phyloP scores from a whole-genome alignment of 1,140 invertebrate genomes.

The Bursaphelenchus mucronatus region DNA sequence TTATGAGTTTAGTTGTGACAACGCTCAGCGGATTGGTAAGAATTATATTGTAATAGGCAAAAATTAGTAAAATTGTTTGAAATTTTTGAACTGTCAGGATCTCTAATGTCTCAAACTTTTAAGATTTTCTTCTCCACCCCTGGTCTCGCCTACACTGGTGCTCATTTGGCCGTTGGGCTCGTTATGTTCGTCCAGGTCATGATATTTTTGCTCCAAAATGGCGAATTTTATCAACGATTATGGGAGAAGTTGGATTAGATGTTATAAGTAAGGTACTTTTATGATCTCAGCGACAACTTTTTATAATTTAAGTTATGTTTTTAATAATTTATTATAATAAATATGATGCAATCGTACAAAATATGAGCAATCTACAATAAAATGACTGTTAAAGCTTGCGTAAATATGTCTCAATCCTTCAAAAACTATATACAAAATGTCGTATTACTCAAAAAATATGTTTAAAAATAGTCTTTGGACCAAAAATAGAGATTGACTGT shows the following conservation, averaged over 20 bases:
- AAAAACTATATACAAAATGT: no score
- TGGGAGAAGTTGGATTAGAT: conserved; percentile 17
- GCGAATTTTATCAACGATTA: conserved; percentile 15
- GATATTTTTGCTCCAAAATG: conserved; percentile 8
- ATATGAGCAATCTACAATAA: no score
- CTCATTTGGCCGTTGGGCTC: conserved; percentile 18
- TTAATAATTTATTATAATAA: no score
- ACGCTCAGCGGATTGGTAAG: conserved; percentile 17
- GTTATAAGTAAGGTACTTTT: no score
- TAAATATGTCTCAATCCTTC: no score
- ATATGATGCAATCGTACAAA: no score
- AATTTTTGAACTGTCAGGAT: neutral
- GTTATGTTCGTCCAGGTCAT: conserved; percentile 13
- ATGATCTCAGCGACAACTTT: no score
- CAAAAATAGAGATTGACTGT: no score
- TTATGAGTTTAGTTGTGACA: conserved; percentile 1
- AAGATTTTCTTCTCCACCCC: conserved; percentile 6
- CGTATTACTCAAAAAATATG: no score
- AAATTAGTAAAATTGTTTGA: conserved; percentile 4
- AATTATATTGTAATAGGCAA: conserved; percentile 18
- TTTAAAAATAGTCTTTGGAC: no score
- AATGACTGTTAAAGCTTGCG: no score
- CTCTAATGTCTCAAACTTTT: conserved; percentile 6
- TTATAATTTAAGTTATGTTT: no score
- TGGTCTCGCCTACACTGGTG: conserved; percentile 5